Evolutionary conservation across 2,797 vertebrate species (phyloP), one percentile per base, ranked within the genome.

Genomic region (Enteromius trimaculatus): DNA sequence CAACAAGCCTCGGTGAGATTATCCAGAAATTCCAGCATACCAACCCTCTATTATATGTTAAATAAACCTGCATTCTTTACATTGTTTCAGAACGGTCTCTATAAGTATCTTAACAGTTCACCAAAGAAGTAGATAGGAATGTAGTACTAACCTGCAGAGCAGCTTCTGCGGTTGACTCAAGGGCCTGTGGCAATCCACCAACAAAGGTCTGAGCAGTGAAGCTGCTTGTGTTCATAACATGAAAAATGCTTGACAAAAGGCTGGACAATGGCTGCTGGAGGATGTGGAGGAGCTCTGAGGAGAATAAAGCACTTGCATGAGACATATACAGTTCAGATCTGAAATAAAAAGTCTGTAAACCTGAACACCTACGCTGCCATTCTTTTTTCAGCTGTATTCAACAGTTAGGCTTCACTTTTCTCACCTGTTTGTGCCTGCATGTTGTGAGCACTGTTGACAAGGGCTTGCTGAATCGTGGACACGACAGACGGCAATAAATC

Each of bases 371-470:
- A 55, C 3, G 3, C n/a, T 31, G 21, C 9, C 1, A 29, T 13
- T 29, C 19, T 34, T 31, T 23, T 21, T 17, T 4, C 17, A 16
- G 39, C 29, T 68, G 39, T 66, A 29, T 69, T 37, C 10, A 37
- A 42, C n/a, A 4, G 13, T 31, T 44, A 64, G 64, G 34, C 21
- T 13, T 64, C 42, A 14, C 17, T 64, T 71, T 17, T 64, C 92
- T 93, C 76, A 96, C 95, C 91, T 55, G 88, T 94, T 82, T 93
- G 75, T 68, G 88, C 89, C 80, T 87, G 79, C 0, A 87, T 74
- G 47, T 11, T 87, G 26, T 90, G 86, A 31, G 90, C 85, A 26
- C 83, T 0, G 44, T 13, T 76, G 71, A 42, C 78, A 0, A 87
- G 76, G 58, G 86, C 14, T 68, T 89, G 88, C 85, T 91, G 92